phyloP scores from a whole-genome alignment of 2,888 invertebrate genomes.

The Acanthosepion pharaonis region DNA sequence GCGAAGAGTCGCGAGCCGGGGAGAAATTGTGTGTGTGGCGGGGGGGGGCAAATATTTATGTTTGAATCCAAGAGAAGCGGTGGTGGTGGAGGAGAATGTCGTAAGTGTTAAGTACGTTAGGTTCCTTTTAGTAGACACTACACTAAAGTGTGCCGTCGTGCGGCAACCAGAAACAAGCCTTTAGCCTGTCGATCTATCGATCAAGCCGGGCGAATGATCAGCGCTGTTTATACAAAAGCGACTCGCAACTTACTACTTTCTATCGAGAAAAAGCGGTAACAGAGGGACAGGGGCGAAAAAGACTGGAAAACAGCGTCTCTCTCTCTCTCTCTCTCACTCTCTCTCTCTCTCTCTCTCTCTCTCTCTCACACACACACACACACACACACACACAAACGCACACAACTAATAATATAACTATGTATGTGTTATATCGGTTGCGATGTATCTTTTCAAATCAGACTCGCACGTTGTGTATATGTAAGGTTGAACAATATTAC shows the following conservation, averaged over 20 bases:
- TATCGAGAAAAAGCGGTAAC: background rate
- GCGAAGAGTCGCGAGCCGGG: background rate
- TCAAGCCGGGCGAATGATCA: background rate
- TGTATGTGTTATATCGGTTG: too few relatives aligned
- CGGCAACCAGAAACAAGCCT: conserved; percentile 10
- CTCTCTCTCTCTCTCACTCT: too few relatives aligned
- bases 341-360: too few relatives aligned
- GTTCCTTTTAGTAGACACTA: conserved; percentile 33
- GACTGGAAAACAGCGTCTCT: background rate
- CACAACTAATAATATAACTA: too few relatives aligned
- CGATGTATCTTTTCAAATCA: too few relatives aligned
- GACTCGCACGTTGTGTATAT: too few relatives aligned
- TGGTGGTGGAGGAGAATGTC: background rate
- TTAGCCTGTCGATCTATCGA: conserved; percentile 18
- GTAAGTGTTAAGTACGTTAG: background rate
- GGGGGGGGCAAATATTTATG: background rate
- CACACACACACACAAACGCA: too few relatives aligned
- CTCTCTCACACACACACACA: too few relatives aligned
- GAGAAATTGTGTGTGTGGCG: background rate
- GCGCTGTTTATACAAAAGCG: background rate
- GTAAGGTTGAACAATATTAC: too few relatives aligned
- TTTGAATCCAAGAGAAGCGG: background rate
- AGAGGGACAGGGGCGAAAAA: background rate
- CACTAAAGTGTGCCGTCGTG: background rate
- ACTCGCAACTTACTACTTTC: background rate